These are phyloP conservation scores for Trichomalopsis sarcophagae DNA, from an alignment of 1,140 invertebrate species.

Conservation along the genomic window DNA sequence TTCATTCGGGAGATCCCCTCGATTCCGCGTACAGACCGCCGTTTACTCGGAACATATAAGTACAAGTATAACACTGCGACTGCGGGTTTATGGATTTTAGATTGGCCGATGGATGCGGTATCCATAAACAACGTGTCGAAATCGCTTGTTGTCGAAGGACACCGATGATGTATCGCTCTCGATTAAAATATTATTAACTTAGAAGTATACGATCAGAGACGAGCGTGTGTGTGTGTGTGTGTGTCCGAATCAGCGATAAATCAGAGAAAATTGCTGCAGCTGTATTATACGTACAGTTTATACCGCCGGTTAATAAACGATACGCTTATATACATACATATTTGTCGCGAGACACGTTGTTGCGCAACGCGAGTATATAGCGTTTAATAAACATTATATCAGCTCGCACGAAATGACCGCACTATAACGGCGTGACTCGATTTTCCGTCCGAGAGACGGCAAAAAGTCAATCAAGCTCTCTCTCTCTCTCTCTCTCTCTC, in stretches of 20 bases:
- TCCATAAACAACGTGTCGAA: background rate
- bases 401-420: too few relatives aligned
- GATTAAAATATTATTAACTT: conserved; percentile 5
- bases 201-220: background rate
- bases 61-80: too few relatives aligned
- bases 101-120: background rate
- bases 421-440: too few relatives aligned
- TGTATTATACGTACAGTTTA: background rate
- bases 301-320: background rate
- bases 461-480: background rate
- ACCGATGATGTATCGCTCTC: background rate
- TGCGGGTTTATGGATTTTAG: background rate
- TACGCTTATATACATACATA: background rate
- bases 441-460: too few relatives aligned
- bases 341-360: too few relatives aligned
- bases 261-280: background rate
- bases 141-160: background rate
- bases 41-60: background rate
- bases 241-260: background rate
- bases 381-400: background rate
- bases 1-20: background rate
- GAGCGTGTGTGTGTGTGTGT: too few relatives aligned
- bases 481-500: background rate
- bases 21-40: background rate
- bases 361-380: too few relatives aligned